A percentile compares a stretch with the other conserved stretches of the same genome.
phyloP scores from a whole-genome alignment of 1,140 invertebrate species.

The Ephestia elutella region DNA sequence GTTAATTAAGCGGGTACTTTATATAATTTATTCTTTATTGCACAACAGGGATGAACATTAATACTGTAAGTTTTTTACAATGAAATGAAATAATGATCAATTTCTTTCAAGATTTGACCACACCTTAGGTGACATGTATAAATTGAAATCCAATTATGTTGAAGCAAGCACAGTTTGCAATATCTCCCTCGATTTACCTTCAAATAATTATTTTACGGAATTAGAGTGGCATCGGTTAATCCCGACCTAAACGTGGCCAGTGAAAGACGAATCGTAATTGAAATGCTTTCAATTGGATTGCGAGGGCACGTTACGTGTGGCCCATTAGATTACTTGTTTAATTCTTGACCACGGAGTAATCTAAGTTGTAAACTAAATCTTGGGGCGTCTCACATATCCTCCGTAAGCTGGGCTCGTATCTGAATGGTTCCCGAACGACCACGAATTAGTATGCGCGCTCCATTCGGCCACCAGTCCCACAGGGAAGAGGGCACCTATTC shows the following conservation, averaged over 20 bases:
- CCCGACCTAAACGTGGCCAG: slow-evolving; percentile 24
- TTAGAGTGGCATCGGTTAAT: slow-evolving; percentile 5
- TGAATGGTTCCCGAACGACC: slow-evolving; percentile 63
- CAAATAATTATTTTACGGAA: slow-evolving; percentile 3
- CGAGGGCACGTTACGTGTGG: slow-evolving; percentile 39
- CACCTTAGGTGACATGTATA: no score
- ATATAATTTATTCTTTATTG: neutral
- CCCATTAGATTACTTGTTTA: slow-evolving; percentile 64
- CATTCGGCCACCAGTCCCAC: slow-evolving; percentile 54
- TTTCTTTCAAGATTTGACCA: no score
- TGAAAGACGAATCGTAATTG: slow-evolving; percentile 42
- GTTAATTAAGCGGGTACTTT: neutral
- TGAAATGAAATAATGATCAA: no score
- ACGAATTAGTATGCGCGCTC: slow-evolving; percentile 71
- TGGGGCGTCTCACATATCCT: slow-evolving; percentile 68
- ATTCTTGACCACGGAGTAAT: slow-evolving; percentile 71
- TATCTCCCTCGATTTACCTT: neutral
- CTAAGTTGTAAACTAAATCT: slow-evolving; percentile 72
- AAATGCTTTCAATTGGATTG: slow-evolving; percentile 46
- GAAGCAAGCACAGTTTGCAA: neutral
- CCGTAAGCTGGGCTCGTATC: slow-evolving; percentile 63
- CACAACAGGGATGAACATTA: no score
- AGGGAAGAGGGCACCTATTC: slow-evolving; percentile 57
- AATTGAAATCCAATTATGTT: neutral
- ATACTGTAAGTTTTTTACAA: no score